A percentile compares a stretch with the other conserved stretches of the same genome.
phyloP scores from a whole-genome alignment of 2,113 vertebrate species.

The Leptodactylus fuscus region DNA sequence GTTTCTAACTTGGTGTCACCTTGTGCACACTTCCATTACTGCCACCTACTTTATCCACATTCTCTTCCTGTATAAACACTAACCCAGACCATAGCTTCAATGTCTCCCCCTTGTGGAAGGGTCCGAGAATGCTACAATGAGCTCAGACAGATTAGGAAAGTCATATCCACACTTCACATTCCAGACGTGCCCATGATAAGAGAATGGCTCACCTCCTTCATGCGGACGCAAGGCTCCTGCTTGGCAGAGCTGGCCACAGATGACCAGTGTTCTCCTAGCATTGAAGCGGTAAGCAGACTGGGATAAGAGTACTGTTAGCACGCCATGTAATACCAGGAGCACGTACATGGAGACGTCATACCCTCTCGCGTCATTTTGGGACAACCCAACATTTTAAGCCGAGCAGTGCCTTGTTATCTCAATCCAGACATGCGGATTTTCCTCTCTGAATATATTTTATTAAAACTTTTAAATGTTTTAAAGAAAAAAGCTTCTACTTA shows the following conservation, averaged over 20 bases:
- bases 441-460: slow-evolving; percentile 56
- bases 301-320: too few relatives aligned
- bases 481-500: slow-evolving; percentile 58
- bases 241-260: too few relatives aligned
- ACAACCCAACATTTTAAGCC: not conserved
- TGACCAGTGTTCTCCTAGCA: too few relatives aligned
- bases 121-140: not conserved
- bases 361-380: too few relatives aligned
- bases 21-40: slow-evolving; percentile 3
- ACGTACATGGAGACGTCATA: too few relatives aligned
- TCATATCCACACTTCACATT: not conserved
- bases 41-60: not conserved
- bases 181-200: too few relatives aligned
- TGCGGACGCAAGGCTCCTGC: too few relatives aligned
- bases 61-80: slow-evolving; percentile 28
- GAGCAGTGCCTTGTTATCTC: slow-evolving; percentile 52
- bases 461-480: slow-evolving; percentile 56
- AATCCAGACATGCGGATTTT: slow-evolving; percentile 13
- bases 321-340: too few relatives aligned
- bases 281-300: too few relatives aligned
- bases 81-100: not conserved
- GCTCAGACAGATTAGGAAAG: not conserved
- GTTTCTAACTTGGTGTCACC: not conserved
- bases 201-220: too few relatives aligned
- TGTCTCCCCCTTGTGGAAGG: not conserved